Evolutionary conservation across 2,113 vertebrate species (phyloP).

Genomic region (Aptenodytes forsteri): DNA sequence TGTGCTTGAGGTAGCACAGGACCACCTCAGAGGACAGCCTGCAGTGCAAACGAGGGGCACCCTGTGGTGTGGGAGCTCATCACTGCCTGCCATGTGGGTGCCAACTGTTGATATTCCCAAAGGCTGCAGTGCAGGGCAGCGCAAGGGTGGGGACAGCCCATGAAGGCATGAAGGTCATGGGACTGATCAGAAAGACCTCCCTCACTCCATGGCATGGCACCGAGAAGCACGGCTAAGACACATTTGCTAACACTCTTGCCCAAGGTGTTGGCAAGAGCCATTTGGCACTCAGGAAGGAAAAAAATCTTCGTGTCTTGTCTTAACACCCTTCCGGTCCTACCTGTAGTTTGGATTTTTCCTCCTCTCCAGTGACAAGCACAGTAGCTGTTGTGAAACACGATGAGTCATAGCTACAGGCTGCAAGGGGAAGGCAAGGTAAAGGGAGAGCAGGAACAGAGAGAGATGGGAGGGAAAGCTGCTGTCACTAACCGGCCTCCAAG

Average conservation of each 20-base stretch:
- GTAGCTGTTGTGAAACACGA: background rate
- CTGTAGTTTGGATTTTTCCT: background rate
- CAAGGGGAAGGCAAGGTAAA: background rate
- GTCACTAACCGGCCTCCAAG: background rate
- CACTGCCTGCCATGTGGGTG: background rate
- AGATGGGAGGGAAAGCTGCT: background rate
- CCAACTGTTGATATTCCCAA: background rate
- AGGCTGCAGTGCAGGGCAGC: background rate
- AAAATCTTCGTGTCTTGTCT: background rate
- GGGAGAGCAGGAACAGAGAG: background rate
- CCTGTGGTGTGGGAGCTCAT: background rate
- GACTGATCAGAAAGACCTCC: background rate
- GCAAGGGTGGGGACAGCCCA: background rate
- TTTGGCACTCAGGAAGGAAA: background rate
- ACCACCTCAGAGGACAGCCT: background rate
- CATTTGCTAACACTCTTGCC: background rate
- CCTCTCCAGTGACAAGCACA: background rate
- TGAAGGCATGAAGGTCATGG: background rate
- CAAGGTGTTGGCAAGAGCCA: background rate
- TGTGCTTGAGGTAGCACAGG: background rate
- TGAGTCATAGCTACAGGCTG: constrained; percentile 14
- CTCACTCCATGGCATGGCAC: background rate
- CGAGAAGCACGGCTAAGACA: background rate
- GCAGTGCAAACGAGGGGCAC: background rate
- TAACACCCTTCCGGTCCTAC: background rate